phyloP scores from a whole-genome alignment of 2,113 vertebrate genomes.

The Syrmaticus mikado region DNA sequence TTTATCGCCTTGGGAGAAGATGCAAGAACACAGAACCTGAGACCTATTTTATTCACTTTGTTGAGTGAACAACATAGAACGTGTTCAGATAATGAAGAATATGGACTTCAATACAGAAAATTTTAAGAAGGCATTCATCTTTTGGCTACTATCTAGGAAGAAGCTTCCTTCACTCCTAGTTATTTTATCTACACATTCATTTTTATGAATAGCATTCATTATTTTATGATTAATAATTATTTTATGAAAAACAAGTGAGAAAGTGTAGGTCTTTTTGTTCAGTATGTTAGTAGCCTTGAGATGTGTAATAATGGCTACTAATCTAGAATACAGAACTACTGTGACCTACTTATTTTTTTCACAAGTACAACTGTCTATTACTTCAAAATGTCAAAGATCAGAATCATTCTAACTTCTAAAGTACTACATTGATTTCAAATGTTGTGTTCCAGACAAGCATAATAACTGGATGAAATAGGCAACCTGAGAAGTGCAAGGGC shows the following conservation, averaged over 20 bases:
- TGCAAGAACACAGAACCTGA: not conserved
- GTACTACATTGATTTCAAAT: not conserved
- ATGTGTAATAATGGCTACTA: not conserved
- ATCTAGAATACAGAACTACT: not conserved
- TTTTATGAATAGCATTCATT: not conserved
- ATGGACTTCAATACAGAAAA: not conserved
- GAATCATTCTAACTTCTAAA: not conserved
- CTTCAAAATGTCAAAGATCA: not conserved
- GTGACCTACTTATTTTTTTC: not conserved
- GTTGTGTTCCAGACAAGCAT: not conserved
- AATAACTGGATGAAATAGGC: not conserved
- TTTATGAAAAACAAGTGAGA: not conserved
- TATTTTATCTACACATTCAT: not conserved
- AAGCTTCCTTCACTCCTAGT: not conserved
- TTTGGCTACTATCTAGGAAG: not conserved
- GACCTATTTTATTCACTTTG: not conserved
- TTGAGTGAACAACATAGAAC: not conserved
- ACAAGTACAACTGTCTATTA: not conserved
- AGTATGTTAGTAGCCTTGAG: not conserved
- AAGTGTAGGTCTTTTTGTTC: not conserved
- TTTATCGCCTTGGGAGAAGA: not conserved
- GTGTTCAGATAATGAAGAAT: not conserved
- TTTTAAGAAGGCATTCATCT: not conserved
- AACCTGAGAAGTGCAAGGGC: not conserved
- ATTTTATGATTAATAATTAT: not conserved